A percentile compares a stretch with the other conserved stretches of the same genome.
Conservation (phyloP, 1,140 invertebrate species). For the Drosophila sturtevanti region DNA sequence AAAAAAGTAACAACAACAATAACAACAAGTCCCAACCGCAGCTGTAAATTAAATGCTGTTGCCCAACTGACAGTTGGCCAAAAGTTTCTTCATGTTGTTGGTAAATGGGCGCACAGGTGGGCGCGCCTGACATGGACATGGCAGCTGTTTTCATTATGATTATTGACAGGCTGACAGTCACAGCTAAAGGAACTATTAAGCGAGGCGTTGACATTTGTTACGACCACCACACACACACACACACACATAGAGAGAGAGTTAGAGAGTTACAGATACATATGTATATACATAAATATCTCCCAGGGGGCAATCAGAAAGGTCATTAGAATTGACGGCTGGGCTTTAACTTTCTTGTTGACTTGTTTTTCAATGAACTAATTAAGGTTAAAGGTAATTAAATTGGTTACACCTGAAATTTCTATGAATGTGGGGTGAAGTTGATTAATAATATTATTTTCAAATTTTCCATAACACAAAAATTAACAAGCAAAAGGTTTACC, state of each 20-base stretch:
- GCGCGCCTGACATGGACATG: constrained; percentile 31
- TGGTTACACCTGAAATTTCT: constrained; percentile 3
- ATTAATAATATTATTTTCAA: constrained; percentile 6
- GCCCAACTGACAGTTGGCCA: constrained; percentile 64
- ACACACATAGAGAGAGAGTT: not conserved
- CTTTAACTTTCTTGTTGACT: constrained; percentile 46
- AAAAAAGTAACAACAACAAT: not conserved
- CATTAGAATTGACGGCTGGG: constrained; percentile 59
- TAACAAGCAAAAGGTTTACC: no score
- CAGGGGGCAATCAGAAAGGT: constrained; percentile 67
- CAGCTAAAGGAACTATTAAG: constrained; percentile 70
- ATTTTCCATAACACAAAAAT: not conserved
- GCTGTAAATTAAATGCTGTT: constrained; percentile 72
- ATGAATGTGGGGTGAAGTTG: not conserved
- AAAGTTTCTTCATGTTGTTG: constrained; percentile 33
- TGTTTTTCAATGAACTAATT: constrained; percentile 61
- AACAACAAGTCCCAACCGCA: constrained; percentile 45
- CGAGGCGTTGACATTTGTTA: constrained; percentile 71
- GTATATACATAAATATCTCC: constrained; percentile 34
- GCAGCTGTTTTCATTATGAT: constrained; percentile 75
- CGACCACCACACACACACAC: constrained; percentile 14
- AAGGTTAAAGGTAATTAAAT: constrained; percentile 48
- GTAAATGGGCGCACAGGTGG: constrained; percentile 6
- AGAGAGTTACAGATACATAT: not conserved
- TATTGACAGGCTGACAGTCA: constrained; percentile 60